Evolutionary conservation across 2,113 vertebrate genomes (phyloP).

Genomic region (Eubucco bourcierii): DNA sequence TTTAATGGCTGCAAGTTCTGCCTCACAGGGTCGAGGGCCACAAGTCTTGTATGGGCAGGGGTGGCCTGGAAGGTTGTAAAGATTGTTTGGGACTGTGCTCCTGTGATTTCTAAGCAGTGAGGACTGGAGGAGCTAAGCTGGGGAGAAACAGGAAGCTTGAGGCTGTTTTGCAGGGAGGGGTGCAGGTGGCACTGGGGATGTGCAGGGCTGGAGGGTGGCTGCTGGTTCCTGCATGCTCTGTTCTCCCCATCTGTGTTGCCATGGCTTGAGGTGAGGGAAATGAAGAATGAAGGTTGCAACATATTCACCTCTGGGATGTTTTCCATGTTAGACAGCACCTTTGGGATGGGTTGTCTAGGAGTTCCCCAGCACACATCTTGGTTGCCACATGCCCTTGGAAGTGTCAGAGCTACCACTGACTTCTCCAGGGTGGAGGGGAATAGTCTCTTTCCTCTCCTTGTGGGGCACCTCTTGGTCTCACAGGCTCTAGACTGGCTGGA

Average conservation of each 20-base stretch:
- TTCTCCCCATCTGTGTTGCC: neutral
- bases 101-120: neutral
- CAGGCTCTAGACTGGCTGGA: too few relatives aligned
- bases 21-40: neutral
- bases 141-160: neutral
- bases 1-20: neutral
- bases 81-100: neutral
- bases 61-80: neutral
- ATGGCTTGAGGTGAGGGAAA: neutral
- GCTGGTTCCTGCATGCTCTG: accelerated
- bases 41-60: neutral
- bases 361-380: neutral
- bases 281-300: neutral
- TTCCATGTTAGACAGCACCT: neutral
- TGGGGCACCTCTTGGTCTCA: neutral
- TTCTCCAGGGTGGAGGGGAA: neutral
- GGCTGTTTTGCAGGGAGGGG: neutral
- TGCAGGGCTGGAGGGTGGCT: neutral
- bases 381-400: neutral
- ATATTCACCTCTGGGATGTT: neutral
- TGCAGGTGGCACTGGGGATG: neutral
- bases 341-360: neutral
- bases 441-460: neutral
- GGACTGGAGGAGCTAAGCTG: neutral
- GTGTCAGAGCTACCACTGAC: neutral